Conservation (phyloP, 2,113 vertebrate genomes). For the Gasterosteus nipponicus region DNA sequence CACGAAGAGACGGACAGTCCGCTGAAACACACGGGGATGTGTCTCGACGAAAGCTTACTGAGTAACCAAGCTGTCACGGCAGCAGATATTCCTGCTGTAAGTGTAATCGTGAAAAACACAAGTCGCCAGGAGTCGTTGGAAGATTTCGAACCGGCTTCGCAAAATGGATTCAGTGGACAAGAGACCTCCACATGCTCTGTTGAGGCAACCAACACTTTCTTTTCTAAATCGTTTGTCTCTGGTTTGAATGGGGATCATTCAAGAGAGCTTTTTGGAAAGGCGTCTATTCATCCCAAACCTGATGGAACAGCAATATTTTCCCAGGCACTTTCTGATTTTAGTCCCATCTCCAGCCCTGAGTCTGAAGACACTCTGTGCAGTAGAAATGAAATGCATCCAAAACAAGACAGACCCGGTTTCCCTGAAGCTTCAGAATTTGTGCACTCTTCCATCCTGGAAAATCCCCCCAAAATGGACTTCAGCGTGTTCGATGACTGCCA, state of each 20-base stretch:
- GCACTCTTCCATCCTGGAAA: constrained; percentile 81
- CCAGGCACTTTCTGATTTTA: constrained; percentile 89
- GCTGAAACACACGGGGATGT: constrained; percentile 86
- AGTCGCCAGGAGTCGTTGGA: constrained; percentile 91
- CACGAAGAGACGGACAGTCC: constrained; percentile 89
- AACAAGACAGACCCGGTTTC: constrained; percentile 84
- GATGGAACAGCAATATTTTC: constrained; percentile 86
- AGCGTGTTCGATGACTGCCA: constrained; percentile 87
- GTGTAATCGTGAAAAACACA: constrained; percentile 97
- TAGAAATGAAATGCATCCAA: constrained; percentile 78
- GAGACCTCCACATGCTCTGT: constrained; percentile 80
- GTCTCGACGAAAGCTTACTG: constrained; percentile 87
- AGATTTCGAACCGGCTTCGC: constrained; percentile 76
- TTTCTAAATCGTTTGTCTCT: constrained; percentile 85
- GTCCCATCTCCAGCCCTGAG: constrained; percentile 92
- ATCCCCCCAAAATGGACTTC: constrained; percentile 78
- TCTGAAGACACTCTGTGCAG: constrained; percentile 83
- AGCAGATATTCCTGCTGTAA: constrained; percentile 88
- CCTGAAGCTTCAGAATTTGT: constrained; percentile 80
- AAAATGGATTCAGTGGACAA: constrained; percentile 88
- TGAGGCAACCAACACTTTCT: constrained; percentile 67
- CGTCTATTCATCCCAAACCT: constrained; percentile 79
- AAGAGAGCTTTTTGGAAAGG: constrained; percentile 81
- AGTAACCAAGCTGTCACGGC: constrained; percentile 79
- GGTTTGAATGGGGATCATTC: constrained; percentile 89